Base-by-base conservation (phyloP, 2,113 vertebrate genomes). In the Nycticorax nycticorax region DNA sequence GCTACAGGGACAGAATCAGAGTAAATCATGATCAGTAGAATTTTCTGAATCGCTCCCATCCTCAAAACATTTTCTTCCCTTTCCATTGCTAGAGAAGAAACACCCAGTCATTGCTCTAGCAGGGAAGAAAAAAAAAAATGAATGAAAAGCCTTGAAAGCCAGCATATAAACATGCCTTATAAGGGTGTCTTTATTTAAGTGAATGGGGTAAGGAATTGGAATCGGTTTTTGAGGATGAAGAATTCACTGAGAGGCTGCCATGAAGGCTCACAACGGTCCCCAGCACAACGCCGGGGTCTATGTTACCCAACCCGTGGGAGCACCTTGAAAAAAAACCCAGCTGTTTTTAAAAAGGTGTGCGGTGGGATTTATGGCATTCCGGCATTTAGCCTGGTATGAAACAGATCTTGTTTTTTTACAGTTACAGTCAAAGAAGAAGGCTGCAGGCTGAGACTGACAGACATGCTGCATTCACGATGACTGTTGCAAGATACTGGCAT, bases 141-240 rank as follows among this genome's bases (percentile, higher is more conserved):
- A 89, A 93, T 84, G 81, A 89, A 76, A 89, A 89, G 57, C 91
- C 91, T 92, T 93, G 95, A 95, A 82, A 95, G 56, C 8, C 72
- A 80, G 62, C 16, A 52, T 43, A 84, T 63, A 95, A 93, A 84
- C 43, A 57, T 6, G 39, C n/a, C 43, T 39, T 75, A 18, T 68
- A 86, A 89, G 82, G 63, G 62, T 62, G 85, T 32, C 68, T 87
- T 86, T 93, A 56, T 88, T 57, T 20, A 24, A 71, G 62, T 1
- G 1, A 63, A 17, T 22, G 27, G 85, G 39, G 67, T 33, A 55
- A 23, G 27, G 52, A 62, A 48, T 10, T 76, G 81, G 85, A 89
- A 67, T 43, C 62, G 28, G 32, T 63, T 84, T 30, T 35, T 10
- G 73, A 80, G 77, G 88, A 84, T 37, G 77, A 67, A 86, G 81